Conservation (phyloP, 2,113 vertebrate genomes). For the Rhynchopsitta pachyrhyncha region DNA sequence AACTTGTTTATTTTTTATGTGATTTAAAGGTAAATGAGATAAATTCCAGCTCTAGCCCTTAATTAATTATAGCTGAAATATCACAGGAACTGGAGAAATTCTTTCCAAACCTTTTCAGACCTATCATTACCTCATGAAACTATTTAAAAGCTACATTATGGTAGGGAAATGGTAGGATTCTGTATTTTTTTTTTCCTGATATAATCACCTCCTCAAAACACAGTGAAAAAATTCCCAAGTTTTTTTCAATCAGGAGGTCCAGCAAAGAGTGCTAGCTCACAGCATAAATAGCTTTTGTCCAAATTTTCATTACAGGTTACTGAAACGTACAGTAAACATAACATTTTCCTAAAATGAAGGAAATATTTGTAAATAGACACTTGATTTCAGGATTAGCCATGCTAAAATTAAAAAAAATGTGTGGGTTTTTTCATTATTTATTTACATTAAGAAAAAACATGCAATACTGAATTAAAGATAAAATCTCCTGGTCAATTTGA, state of each 20-base stretch:
- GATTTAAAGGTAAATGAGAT: background rate
- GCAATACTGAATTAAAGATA: background rate
- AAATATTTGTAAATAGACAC: background rate
- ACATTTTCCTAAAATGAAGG: background rate
- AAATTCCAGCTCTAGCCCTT: background rate
- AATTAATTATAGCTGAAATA: background rate
- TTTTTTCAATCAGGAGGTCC: background rate
- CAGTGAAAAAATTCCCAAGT: accelerated
- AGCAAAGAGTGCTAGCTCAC: background rate
- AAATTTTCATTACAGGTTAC: background rate
- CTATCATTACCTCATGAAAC: background rate
- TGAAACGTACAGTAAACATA: background rate
- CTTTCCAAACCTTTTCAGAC: background rate
- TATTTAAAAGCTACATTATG: background rate
- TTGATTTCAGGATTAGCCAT: background rate
- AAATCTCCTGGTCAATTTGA: background rate
- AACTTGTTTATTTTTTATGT: background rate
- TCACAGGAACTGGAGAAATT: background rate
- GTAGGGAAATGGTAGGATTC: background rate
- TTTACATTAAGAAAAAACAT: background rate
- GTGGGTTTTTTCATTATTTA: background rate
- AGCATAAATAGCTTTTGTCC: background rate
- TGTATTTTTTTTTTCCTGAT: background rate
- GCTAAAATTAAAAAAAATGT: background rate
- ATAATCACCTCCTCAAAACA: background rate